These are phyloP conservation scores for Beris chalybata DNA, from an alignment of 2,888 invertebrate species.

Conservation along the genomic window DNA sequence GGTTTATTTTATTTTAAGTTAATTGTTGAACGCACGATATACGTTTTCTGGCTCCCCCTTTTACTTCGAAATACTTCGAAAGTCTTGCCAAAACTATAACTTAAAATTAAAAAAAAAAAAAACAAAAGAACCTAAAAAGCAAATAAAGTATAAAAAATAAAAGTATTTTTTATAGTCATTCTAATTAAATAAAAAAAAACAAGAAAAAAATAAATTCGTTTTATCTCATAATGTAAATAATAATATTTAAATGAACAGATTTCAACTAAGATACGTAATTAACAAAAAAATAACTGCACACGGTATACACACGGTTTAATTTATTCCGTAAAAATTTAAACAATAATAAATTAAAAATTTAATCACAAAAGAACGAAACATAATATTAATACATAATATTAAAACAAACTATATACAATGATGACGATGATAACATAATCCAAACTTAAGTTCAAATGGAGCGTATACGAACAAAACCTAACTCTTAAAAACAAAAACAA, in stretches of 20 bases:
- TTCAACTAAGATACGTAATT: too few relatives aligned
- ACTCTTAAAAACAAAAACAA: conserved; percentile 35
- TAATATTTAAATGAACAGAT: background rate
- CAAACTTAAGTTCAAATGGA: conserved; percentile 57
- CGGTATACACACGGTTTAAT: conserved; percentile 1
- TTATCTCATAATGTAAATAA: background rate
- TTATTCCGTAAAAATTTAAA: background rate
- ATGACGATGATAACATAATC: conserved; percentile 36
- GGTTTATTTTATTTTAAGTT: too few relatives aligned
- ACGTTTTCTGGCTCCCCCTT: too few relatives aligned
- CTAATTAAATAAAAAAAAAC: conserved; percentile 14
- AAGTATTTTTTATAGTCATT: conserved; percentile 25
- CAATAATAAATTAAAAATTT: background rate
- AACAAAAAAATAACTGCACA: background rate
- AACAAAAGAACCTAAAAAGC: background rate
- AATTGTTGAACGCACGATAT: too few relatives aligned
- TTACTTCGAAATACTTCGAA: background rate
- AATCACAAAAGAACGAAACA: background rate
- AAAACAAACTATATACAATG: conserved; percentile 33
- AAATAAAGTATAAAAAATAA: conserved; percentile 8
- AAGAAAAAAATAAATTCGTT: conserved; percentile 6
- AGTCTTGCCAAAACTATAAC: conserved; percentile 26
- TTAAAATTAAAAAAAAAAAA: conserved; percentile 9
- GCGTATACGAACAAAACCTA: conserved; percentile 44
- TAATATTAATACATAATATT: conserved; percentile 25